phyloP scores from a whole-genome alignment of 2,888 invertebrate species.

The Onchidella celtica region DNA sequence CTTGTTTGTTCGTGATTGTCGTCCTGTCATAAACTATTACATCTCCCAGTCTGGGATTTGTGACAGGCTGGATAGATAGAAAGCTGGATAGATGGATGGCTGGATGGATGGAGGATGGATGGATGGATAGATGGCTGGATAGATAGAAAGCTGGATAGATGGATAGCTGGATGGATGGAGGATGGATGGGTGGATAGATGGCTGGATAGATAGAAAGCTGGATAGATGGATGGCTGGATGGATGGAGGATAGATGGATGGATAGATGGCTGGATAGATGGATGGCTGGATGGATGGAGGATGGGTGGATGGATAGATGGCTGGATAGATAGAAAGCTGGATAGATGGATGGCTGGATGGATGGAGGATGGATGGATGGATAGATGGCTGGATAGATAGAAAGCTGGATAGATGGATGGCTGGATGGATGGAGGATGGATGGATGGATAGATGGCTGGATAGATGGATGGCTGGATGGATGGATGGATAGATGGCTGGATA shows the following conservation, averaged over 20 bases:
- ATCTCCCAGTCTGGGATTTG: no score
- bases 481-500: neutral
- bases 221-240: neutral
- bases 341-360: neutral
- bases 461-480: neutral
- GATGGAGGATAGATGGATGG: neutral
- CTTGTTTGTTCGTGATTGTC: no score
- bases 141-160: neutral
- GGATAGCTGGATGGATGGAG: neutral
- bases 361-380: neutral
- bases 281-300: no score
- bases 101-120: neutral
- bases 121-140: neutral
- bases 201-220: neutral
- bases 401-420: neutral
- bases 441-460: neutral
- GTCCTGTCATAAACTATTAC: no score
- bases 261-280: neutral
- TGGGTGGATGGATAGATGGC: neutral
- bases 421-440: neutral
- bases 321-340: neutral
- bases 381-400: neutral
- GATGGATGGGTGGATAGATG: neutral
- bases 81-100: neutral
- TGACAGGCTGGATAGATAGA: neutral